Conservation (phyloP, 2,888 invertebrate species). For the Eristalinus aeneus region DNA sequence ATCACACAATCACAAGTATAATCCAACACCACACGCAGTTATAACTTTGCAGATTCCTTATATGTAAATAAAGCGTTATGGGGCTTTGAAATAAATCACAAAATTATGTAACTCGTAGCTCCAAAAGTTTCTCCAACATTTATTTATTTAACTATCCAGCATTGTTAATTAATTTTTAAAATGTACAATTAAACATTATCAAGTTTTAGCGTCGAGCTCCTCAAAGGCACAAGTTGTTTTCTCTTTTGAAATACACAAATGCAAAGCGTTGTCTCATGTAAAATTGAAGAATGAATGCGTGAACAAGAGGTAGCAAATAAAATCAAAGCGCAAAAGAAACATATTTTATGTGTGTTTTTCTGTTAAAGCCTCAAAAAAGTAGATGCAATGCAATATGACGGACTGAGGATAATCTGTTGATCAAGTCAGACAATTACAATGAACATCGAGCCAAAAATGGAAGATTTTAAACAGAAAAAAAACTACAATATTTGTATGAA, state of each 20-base stretch:
- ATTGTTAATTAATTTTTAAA: not conserved
- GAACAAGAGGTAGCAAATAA: not conserved
- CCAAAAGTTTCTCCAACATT: not conserved
- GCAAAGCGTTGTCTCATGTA: conserved; percentile 12
- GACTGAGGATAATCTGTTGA: conserved; percentile 2
- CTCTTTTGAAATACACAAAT: not conserved
- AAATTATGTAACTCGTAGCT: no score
- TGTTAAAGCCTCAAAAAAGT: not conserved
- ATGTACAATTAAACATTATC: not conserved
- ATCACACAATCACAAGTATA: no score
- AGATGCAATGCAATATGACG: conserved; percentile 17
- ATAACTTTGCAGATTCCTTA: no score
- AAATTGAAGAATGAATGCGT: not conserved
- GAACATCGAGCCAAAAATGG: conserved; percentile 15
- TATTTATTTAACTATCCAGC: no score
- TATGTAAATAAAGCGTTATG: no score
- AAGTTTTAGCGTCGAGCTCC: conserved; percentile 60
- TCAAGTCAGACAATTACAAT: conserved; percentile 15
- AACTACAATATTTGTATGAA: conserved; percentile 22
- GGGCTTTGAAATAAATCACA: no score
- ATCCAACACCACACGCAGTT: no score
- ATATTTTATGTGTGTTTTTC: not conserved
- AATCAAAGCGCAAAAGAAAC: conserved; percentile 8
- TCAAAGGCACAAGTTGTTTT: conserved; percentile 73
- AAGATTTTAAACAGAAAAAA: not conserved